These are phyloP conservation scores for Tenualosa thibaudeaui DNA, from an alignment of 2,797 vertebrate species.

Conservation along the genomic window DNA sequence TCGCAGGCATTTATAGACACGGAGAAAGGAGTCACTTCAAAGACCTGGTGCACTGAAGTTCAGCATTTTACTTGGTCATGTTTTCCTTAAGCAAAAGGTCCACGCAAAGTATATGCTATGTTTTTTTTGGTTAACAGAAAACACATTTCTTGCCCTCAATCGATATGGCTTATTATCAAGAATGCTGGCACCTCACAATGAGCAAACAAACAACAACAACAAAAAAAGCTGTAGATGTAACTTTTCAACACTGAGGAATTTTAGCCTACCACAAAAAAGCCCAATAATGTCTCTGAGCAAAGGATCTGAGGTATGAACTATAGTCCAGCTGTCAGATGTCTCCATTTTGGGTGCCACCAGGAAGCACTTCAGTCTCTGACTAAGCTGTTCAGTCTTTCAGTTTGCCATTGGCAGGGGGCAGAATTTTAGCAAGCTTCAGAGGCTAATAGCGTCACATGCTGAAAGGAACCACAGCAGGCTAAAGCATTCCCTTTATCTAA, in stretches of 20 bases:
- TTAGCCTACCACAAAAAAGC: not conserved
- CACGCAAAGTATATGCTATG: not conserved
- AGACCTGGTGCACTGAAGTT: not conserved
- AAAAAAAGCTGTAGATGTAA: not conserved
- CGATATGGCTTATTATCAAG: not conserved
- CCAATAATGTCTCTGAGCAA: not conserved
- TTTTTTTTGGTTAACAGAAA: not conserved
- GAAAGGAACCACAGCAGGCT: not conserved
- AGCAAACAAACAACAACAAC: not conserved
- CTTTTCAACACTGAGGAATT: not conserved
- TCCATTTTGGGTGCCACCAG: slow-evolving; percentile 4
- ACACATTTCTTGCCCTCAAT: not conserved
- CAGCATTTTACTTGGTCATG: not conserved
- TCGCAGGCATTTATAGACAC: not conserved
- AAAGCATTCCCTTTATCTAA: slow-evolving; percentile 17
- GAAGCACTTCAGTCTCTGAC: slow-evolving; percentile 6
- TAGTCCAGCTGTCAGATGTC: slow-evolving; percentile 18
- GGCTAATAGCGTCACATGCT: not conserved
- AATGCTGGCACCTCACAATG: not conserved
- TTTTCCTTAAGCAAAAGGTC: not conserved
- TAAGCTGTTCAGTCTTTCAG: slow-evolving; percentile 1
- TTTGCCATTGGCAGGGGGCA: not conserved
- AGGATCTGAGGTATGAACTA: not conserved
- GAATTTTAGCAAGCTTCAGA: not conserved
- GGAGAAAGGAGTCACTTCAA: not conserved